Evolutionary conservation across 2,113 vertebrate species (phyloP).

Genomic region (Nycticebus coucang): DNA sequence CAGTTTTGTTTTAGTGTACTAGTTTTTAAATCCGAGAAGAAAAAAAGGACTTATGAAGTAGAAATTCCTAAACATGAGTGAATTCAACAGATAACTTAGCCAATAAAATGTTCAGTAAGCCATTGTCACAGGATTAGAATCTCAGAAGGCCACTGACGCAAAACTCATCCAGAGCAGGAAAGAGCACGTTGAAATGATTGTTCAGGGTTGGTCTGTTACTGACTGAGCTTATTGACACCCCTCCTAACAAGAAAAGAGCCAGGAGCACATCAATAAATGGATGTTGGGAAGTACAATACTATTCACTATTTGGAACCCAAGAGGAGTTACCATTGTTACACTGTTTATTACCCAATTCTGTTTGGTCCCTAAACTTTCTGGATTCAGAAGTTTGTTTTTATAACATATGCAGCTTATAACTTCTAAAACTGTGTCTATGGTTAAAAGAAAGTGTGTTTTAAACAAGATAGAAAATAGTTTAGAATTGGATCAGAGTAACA

Average conservation of each 20-base stretch:
- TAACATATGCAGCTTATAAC: not conserved
- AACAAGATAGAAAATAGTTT: not conserved
- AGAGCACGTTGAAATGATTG: not conserved
- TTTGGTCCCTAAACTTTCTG: not conserved
- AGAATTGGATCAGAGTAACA: not conserved
- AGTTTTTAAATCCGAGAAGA: constrained; percentile 21
- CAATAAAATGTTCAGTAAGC: not conserved
- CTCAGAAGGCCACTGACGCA: not conserved
- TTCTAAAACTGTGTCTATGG: not conserved
- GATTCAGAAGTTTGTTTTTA: not conserved
- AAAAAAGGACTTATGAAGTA: not conserved
- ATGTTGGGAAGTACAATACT: not conserved
- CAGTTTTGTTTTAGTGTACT: not conserved
- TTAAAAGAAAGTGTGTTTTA: not conserved
- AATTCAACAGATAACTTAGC: not conserved
- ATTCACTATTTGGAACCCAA: not conserved
- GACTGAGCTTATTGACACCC: not conserved
- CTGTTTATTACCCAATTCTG: not conserved
- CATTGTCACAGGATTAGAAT: not conserved
- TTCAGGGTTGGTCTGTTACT: not conserved
- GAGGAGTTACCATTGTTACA: not conserved
- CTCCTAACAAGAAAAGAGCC: not conserved
- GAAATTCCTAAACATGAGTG: not conserved
- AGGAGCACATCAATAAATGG: not conserved
- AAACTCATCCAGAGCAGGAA: not conserved